These are phyloP conservation scores for Cotesia typhae DNA, from an alignment of 1,140 invertebrate species.

Conservation along the genomic window DNA sequence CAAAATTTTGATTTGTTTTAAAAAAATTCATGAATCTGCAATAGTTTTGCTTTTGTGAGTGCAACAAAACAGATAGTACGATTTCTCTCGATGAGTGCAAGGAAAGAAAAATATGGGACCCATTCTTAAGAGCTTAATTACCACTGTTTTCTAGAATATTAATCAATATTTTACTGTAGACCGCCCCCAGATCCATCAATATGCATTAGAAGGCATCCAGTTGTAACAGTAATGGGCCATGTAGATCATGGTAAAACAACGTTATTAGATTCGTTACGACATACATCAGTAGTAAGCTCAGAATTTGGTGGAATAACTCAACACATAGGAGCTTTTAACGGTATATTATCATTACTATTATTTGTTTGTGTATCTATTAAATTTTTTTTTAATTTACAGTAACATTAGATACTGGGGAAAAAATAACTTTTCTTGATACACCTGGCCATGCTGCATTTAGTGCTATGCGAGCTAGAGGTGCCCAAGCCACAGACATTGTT, in stretches of 20 bases:
- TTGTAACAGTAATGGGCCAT: slow-evolving; percentile 99
- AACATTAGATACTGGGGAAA: slow-evolving; percentile 73
- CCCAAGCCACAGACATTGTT: slow-evolving; percentile 92
- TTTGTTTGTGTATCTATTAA: slow-evolving; percentile 2
- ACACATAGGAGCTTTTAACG: slow-evolving; percentile 98
- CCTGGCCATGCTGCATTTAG: slow-evolving; percentile 98
- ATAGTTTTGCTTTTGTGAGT: too few relatives aligned
- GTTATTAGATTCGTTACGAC: slow-evolving; percentile 87
- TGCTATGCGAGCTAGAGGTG: slow-evolving; percentile 91
- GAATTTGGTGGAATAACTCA: slow-evolving; percentile 99
- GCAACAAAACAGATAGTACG: too few relatives aligned
- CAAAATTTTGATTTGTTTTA: too few relatives aligned
- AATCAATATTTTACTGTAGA: slow-evolving; percentile 32
- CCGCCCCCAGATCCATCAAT: slow-evolving; percentile 72
- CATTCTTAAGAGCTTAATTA: too few relatives aligned
- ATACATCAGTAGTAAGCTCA: slow-evolving; percentile 84
- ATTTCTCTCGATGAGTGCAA: too few relatives aligned
- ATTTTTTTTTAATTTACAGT: slow-evolving; percentile 64
- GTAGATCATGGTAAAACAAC: slow-evolving; percentile 99
- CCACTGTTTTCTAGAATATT: too few relatives aligned
- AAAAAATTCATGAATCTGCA: too few relatives aligned
- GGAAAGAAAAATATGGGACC: too few relatives aligned
- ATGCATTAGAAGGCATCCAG: slow-evolving; percentile 79
- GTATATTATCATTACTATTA: slow-evolving; percentile 51
- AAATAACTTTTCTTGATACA: slow-evolving; percentile 97